Evolutionary conservation across 2,113 vertebrate genomes (phyloP).

Genomic region (Pardalotus punctatus): DNA sequence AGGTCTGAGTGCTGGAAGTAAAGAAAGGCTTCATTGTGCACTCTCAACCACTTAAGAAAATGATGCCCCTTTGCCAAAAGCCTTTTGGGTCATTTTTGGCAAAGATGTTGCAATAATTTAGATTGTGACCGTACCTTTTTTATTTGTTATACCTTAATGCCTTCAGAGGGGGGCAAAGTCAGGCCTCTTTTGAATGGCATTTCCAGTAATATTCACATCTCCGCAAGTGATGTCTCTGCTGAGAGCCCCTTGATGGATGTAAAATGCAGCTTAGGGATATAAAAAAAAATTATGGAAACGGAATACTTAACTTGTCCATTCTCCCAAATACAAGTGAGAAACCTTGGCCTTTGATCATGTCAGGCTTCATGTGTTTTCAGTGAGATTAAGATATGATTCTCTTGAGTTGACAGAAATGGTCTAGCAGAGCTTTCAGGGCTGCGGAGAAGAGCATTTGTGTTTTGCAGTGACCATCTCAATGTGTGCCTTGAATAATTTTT

Average conservation of each 20-base stretch:
- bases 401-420: background rate
- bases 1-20: background rate
- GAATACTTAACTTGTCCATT: background rate
- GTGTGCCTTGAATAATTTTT: fast-evolving
- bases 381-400: background rate
- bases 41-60: background rate
- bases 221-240: background rate
- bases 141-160: background rate
- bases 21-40: background rate
- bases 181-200: background rate
- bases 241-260: background rate
- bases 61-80: background rate
- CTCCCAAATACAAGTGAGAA: background rate
- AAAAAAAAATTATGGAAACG: background rate
- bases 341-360: background rate
- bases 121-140: background rate
- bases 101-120: background rate
- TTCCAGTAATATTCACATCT: background rate
- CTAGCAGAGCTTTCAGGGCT: background rate
- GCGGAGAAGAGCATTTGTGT: background rate
- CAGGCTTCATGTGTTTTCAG: background rate
- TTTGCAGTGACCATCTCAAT: background rate
- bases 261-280: background rate
- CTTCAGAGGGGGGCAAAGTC: background rate
- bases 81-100: background rate